A percentile compares a stretch with the other conserved stretches of the same genome.
phyloP scores from a whole-genome alignment of 2,797 vertebrate species.

The Rhabdomys pumilio region DNA sequence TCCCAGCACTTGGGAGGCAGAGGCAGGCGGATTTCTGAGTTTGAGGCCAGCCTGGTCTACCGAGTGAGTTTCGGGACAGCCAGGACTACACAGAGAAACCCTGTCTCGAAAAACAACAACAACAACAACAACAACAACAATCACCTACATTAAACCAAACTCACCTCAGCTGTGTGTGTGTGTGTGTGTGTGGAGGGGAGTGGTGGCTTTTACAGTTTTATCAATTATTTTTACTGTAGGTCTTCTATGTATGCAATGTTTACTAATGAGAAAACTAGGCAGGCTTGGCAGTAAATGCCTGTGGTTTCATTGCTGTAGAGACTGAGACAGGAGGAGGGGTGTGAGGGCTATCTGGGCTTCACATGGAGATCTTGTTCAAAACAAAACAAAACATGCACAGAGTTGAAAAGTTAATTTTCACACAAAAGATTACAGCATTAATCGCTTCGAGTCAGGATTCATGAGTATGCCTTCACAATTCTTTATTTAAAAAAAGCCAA shows the following conservation, averaged over 20 bases:
- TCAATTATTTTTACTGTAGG: neutral
- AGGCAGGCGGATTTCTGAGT: too few relatives aligned
- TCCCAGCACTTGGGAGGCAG: too few relatives aligned
- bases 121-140: too few relatives aligned
- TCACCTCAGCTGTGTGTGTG: neutral
- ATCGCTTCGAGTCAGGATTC: neutral
- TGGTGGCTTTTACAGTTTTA: neutral
- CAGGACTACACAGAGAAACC: too few relatives aligned
- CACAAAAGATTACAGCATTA: neutral
- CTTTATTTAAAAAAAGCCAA: constrained; percentile 15
- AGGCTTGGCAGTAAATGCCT: neutral
- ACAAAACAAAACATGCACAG: neutral
- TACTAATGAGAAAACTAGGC: constrained; percentile 2
- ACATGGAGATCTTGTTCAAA: neutral
- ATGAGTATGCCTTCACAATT: neutral
- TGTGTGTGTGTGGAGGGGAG: rapidly evolving
- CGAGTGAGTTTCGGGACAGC: too few relatives aligned
- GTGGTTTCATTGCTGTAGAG: neutral
- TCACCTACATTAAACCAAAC: neutral
- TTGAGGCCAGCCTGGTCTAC: too few relatives aligned
- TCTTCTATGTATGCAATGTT: neutral
- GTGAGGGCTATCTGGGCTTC: neutral
- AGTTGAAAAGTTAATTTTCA: neutral
- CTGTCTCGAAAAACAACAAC: too few relatives aligned
- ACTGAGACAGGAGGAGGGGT: neutral